These are phyloP conservation scores for Perizoma flavofasciatum DNA, from an alignment of 2,888 invertebrate genomes.

Conservation along the genomic window DNA sequence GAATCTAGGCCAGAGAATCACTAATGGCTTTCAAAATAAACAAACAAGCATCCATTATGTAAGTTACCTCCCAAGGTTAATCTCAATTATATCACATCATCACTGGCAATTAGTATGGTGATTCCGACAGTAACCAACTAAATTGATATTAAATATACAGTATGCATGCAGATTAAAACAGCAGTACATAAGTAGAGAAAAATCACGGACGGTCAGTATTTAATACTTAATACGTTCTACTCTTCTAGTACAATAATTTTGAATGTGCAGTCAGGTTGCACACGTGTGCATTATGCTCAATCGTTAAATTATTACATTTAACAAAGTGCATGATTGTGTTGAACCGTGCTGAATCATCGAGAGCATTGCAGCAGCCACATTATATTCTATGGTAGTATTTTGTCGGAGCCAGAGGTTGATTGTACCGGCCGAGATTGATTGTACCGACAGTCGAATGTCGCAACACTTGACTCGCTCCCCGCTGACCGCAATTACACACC, in stretches of 20 bases:
- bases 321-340: conserved; percentile 29
- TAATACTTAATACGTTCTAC: conserved; percentile 4
- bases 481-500: conserved; percentile 66
- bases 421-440: conserved; percentile 71
- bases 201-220: conserved; percentile 4
- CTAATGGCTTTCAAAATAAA: conserved; percentile 4
- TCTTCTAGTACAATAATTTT: conserved; percentile 13
- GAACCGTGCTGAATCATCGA: conserved; percentile 41
- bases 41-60: conserved; percentile 12
- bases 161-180: conserved; percentile 16
- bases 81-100: conserved; percentile 12
- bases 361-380: conserved; percentile 44
- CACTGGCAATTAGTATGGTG: conserved; percentile 10
- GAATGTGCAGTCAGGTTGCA: conserved; percentile 16
- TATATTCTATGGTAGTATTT: conserved; percentile 52
- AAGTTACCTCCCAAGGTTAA: conserved; percentile 13
- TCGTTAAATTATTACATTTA: conserved; percentile 30
- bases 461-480: conserved; percentile 54
- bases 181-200: conserved; percentile 4
- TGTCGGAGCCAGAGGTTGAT: conserved; percentile 54
- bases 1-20: too few species aligned
- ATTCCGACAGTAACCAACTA: conserved; percentile 1
- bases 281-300: conserved; percentile 27
- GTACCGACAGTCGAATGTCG: conserved; percentile 58
- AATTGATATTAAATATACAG: conserved; percentile 16